Conservation (phyloP, 2,797 vertebrate genomes). For the Caiman crocodilus region DNA sequence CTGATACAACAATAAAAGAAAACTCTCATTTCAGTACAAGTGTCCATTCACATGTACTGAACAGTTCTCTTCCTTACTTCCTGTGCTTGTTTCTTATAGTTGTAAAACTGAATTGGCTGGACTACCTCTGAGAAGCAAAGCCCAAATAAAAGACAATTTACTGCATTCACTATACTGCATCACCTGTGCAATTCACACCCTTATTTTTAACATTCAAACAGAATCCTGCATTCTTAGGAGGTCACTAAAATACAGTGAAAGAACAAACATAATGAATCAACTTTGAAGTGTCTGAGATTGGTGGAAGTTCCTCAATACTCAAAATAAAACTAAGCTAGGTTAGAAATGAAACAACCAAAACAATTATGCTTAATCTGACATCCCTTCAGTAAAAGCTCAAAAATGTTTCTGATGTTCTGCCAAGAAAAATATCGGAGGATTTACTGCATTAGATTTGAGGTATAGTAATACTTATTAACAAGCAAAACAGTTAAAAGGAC, state of each 20-base stretch:
- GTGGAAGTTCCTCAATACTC: not conserved
- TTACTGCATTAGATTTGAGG: not conserved
- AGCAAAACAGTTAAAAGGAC: not conserved
- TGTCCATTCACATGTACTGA: too few relatives aligned
- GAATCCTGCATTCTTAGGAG: not conserved
- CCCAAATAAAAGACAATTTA: too few relatives aligned
- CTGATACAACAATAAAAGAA: too few relatives aligned
- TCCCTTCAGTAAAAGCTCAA: not conserved
- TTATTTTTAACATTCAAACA: not conserved
- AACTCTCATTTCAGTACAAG: too few relatives aligned
- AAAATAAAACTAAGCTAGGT: not conserved
- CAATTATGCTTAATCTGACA: not conserved
- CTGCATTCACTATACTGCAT: too few relatives aligned
- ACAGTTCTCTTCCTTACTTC: too few relatives aligned
- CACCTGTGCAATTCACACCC: not conserved
- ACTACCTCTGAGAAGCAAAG: too few relatives aligned
- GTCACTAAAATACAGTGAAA: not conserved
- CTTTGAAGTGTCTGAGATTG: not conserved
- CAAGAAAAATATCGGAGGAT: not conserved
- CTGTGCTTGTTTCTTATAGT: too few relatives aligned
- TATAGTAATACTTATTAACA: not conserved
- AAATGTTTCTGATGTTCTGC: not conserved
- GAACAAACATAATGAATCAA: not conserved
- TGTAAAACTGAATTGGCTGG: too few relatives aligned
- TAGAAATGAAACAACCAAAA: not conserved